Evolutionary conservation across 2,888 invertebrate species (phyloP).

Genomic region (Physocephala rufipes): DNA sequence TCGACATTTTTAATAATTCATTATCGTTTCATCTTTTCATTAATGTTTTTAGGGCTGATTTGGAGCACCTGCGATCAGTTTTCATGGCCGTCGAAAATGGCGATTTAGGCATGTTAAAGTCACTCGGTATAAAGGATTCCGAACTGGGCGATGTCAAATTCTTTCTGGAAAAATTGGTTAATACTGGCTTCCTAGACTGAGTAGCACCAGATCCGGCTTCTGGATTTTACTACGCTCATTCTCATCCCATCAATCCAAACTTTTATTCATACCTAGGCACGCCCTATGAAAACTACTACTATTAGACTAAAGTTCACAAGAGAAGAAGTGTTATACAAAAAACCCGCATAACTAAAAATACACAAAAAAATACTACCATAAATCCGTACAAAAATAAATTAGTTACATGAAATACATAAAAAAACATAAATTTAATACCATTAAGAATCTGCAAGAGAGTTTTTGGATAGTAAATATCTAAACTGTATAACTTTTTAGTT

Average conservation of each 20-base stretch:
- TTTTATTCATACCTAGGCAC: constrained; percentile 75
- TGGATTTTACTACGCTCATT: constrained; percentile 74
- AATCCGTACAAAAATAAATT: constrained; percentile 32
- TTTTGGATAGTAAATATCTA: too few species aligned
- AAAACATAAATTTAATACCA: background rate
- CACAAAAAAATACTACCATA: constrained; percentile 50
- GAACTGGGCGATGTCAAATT: constrained; percentile 95
- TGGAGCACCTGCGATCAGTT: constrained; percentile 92
- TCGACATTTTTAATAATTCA: background rate
- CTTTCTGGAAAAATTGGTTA: constrained; percentile 94
- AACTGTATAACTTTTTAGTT: too few species aligned
- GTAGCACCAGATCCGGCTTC: constrained; percentile 78
- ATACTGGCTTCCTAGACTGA: constrained; percentile 96
- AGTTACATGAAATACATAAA: constrained; percentile 2
- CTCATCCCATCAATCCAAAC: constrained; percentile 75
- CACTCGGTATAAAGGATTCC: constrained; percentile 93
- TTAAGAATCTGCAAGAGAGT: too few species aligned
- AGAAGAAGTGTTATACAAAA: background rate
- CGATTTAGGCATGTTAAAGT: constrained; percentile 92
- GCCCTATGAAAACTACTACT: constrained; percentile 68
- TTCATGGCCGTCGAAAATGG: constrained; percentile 97
- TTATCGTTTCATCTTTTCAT: constrained; percentile 21
- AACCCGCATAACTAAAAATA: constrained; percentile 37
- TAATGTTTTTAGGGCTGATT: constrained; percentile 75
- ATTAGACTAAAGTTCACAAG: constrained; percentile 46